A percentile compares a stretch with the other conserved stretches of the same genome.
phyloP scores from a whole-genome alignment of 2,797 vertebrate genomes.

The Anas acuta region DNA sequence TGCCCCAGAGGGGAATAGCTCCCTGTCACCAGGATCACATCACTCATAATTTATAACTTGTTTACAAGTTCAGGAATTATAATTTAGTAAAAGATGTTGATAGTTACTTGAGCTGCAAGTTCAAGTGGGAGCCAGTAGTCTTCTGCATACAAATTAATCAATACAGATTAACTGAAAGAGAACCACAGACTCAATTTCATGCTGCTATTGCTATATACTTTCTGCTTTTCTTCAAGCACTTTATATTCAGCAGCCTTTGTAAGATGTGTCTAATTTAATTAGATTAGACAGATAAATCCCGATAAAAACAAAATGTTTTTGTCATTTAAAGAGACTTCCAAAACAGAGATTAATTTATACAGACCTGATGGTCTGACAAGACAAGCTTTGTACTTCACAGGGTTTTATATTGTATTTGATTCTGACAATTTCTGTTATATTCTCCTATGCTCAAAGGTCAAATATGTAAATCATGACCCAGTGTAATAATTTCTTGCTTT shows the following conservation, averaged over 20 bases:
- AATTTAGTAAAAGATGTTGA: neutral
- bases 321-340: neutral
- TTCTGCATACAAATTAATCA: neutral
- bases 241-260: neutral
- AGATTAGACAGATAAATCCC: constrained; percentile 10
- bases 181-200: constrained; percentile 8
- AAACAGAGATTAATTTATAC: constrained; percentile 28
- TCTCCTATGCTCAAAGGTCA: constrained; percentile 4
- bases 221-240: neutral
- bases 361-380: neutral
- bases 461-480: constrained; percentile 3
- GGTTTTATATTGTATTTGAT: neutral
- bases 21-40: neutral
- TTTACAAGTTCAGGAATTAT: neutral
- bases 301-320: constrained; percentile 19
- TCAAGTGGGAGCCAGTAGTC: neutral
- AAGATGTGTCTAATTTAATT: constrained; percentile 18
- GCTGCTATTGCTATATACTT: neutral
- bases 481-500: constrained; percentile 10
- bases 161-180: constrained; percentile 20
- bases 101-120: neutral
- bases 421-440: neutral
- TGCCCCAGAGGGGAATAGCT: neutral
- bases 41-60: neutral
- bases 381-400: neutral